phyloP scores from a whole-genome alignment of 2,888 invertebrate species.

The Strigamia crassipes region DNA sequence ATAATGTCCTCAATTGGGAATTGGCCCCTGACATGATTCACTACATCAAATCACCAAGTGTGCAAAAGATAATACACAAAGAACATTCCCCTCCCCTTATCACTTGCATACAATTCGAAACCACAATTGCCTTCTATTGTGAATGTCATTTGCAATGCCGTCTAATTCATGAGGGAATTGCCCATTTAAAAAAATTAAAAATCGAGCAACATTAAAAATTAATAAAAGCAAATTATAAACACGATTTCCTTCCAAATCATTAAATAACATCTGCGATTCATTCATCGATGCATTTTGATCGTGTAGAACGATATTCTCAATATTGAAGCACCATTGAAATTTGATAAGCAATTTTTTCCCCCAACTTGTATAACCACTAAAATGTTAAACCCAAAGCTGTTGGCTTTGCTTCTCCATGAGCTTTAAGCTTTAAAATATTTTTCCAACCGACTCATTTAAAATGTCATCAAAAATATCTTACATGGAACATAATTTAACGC shows the following conservation, averaged over 20 bases:
- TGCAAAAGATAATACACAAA: constrained; percentile 42
- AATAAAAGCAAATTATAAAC: background rate
- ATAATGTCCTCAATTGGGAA: constrained; percentile 42
- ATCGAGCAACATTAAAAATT: background rate
- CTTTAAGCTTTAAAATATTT: background rate
- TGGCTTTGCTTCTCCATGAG: no score
- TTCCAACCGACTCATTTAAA: background rate
- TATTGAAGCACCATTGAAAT: background rate
- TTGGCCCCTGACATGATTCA: constrained; percentile 42
- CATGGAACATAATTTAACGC: background rate
- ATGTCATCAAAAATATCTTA: background rate
- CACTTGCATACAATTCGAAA: constrained; percentile 34
- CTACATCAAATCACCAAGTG: constrained; percentile 42
- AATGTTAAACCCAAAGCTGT: no score
- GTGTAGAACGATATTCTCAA: no score
- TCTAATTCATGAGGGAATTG: constrained; percentile 29
- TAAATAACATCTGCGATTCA: background rate
- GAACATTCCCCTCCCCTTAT: constrained; percentile 36
- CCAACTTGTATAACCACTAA: background rate
- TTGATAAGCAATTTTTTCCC: background rate
- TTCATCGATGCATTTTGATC: no score
- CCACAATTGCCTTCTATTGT: constrained; percentile 38
- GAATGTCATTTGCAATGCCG: constrained; percentile 38
- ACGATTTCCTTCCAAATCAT: background rate
- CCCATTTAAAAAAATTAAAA: constrained; percentile 4